Evolutionary conservation across 2,797 vertebrate species (phyloP).

Genomic region (Rhinella marina): DNA sequence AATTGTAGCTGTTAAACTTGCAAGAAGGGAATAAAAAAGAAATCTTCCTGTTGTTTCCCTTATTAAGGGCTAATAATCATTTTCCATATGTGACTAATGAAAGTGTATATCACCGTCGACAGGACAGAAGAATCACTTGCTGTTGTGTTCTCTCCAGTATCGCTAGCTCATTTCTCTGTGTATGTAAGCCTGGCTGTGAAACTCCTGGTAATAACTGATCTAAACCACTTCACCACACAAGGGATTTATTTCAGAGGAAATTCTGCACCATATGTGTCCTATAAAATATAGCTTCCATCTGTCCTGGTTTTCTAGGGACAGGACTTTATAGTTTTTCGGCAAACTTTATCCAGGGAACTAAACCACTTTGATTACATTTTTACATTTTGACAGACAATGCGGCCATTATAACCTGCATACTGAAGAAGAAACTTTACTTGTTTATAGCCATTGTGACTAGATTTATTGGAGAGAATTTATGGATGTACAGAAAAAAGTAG

Average conservation of each 20-base stretch:
- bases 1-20: background rate
- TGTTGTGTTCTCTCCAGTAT: background rate
- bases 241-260: slow-evolving; percentile 47
- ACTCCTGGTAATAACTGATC: slow-evolving; percentile 35
- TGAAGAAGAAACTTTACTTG: background rate
- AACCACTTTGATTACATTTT: background rate
- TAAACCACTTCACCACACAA: slow-evolving; percentile 33
- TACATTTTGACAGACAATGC: background rate
- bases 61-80: background rate
- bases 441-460: background rate
- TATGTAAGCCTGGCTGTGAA: slow-evolving; percentile 6
- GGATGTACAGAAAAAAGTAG: background rate
- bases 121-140: background rate
- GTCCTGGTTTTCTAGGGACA: slow-evolving; percentile 51
- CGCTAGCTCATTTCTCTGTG: background rate
- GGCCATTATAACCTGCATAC: background rate
- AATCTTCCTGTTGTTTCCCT: background rate
- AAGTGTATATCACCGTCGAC: background rate
- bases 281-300: slow-evolving; percentile 44
- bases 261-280: slow-evolving; percentile 45
- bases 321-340: background rate
- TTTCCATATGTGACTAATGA: background rate
- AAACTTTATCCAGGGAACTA: slow-evolving; percentile 5
- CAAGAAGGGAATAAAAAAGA: background rate
- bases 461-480: background rate